Evolutionary conservation across 1,140 invertebrate genomes (phyloP).

Genomic region (Holcopasites calliopsidis): DNA sequence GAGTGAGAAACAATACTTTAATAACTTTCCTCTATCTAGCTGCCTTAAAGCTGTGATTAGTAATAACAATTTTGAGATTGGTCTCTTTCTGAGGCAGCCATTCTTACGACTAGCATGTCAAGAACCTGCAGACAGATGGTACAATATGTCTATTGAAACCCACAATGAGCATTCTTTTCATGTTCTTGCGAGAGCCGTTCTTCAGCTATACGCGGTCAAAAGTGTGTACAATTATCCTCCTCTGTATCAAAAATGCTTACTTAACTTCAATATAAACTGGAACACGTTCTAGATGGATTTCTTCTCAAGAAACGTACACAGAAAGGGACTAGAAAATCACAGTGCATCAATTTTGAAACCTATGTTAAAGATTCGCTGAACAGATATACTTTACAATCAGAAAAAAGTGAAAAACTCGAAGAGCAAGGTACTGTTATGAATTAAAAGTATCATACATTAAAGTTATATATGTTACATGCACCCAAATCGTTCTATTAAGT

Average conservation of each 20-base stretch:
- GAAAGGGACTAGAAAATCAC: constrained; percentile 81
- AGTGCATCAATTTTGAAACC: constrained; percentile 77
- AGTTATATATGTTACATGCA: not conserved
- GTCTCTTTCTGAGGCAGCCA: constrained; percentile 79
- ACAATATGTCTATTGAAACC: constrained; percentile 71
- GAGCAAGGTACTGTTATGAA: constrained; percentile 32
- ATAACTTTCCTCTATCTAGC: constrained; percentile 84
- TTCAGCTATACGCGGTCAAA: constrained; percentile 81
- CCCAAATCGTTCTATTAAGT: constrained; percentile 1
- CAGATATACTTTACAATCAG: constrained; percentile 60
- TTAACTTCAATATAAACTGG: constrained; percentile 4
- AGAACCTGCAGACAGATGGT: constrained; percentile 78
- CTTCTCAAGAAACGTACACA: constrained; percentile 80
- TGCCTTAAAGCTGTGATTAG: constrained; percentile 73
- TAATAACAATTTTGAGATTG: constrained; percentile 62
- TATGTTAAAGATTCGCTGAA: constrained; percentile 78
- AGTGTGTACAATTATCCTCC: constrained; percentile 69
- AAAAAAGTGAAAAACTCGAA: constrained; percentile 12
- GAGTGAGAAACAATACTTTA: constrained; percentile 75
- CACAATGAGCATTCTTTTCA: constrained; percentile 80
- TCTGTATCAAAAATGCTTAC: not conserved
- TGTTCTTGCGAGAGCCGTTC: constrained; percentile 82
- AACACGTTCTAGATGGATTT: constrained; percentile 79
- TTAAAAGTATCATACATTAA: not conserved
- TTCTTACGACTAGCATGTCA: constrained; percentile 86